phyloP scores from a whole-genome alignment of 2,113 vertebrate genomes.

The Calypte anna region DNA sequence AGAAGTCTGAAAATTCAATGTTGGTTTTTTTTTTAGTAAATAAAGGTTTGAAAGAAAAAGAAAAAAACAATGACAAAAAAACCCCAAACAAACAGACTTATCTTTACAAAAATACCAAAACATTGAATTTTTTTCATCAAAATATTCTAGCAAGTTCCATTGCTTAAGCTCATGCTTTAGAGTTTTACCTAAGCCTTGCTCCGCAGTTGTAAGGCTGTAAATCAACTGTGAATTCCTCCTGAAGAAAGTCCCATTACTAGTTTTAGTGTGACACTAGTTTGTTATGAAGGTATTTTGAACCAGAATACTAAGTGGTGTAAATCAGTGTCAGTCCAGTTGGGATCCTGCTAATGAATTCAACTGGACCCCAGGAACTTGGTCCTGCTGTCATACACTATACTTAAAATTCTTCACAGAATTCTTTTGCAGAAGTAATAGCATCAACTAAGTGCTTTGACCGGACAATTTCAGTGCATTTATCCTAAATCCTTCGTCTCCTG shows the following conservation, averaged over 20 bases:
- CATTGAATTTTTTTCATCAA: neutral
- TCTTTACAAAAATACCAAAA: neutral
- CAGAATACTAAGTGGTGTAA: neutral
- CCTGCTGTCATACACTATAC: neutral
- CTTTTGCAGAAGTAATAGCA: neutral
- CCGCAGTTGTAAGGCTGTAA: neutral
- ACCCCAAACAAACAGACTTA: neutral
- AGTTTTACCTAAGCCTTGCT: neutral
- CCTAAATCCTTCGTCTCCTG: neutral
- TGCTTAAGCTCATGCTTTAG: neutral
- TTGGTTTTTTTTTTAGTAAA: neutral
- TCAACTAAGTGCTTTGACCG: neutral
- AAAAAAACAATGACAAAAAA: neutral
- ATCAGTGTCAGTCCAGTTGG: neutral
- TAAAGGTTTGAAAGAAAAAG: neutral
- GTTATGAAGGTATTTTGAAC: neutral
- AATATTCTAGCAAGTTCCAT: neutral
- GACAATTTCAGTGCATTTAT: slow-evolving; percentile 9
- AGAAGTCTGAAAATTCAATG: neutral
- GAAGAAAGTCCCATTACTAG: neutral
- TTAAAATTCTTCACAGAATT: slow-evolving; percentile 1
- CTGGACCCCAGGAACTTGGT: neutral
- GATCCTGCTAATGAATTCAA: neutral
- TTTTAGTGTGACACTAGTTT: neutral
- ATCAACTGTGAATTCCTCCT: neutral